Percentiles rank a stretch among this genome's conserved stretches.
phyloP scores from a whole-genome alignment of 2,888 invertebrate genomes.

The Xestia ashworthii region DNA sequence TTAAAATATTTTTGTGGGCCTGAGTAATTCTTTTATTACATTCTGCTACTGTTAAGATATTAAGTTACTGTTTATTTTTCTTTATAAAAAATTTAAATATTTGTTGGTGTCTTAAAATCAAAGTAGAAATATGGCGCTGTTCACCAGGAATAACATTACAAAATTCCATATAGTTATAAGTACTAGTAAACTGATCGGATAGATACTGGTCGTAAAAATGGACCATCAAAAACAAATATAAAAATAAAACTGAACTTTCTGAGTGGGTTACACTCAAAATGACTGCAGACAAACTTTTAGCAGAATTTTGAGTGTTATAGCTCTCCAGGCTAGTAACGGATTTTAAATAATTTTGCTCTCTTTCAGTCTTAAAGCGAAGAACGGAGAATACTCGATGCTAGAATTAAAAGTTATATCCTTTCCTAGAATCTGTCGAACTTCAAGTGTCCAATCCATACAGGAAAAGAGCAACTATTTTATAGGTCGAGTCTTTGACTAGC shows the following conservation, averaged over 20 bases:
- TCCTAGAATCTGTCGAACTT: background rate
- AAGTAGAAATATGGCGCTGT: background rate
- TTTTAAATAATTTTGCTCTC: conserved; percentile 8
- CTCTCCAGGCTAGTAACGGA: background rate
- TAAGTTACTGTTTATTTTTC: background rate
- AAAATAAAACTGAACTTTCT: background rate
- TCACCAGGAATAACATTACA: background rate
- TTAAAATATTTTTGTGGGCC: conserved; percentile 14
- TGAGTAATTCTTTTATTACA: background rate
- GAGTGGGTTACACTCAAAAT: background rate
- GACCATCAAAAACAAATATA: background rate
- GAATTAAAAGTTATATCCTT: background rate
- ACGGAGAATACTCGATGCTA: background rate
- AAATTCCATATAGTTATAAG: background rate
- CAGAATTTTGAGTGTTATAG: conserved; percentile 5
- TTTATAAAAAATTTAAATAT: background rate
- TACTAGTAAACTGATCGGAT: background rate
- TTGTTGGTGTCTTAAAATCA: background rate
- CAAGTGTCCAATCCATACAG: background rate
- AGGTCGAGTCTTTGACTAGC: conserved; percentile 7
- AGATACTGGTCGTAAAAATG: background rate
- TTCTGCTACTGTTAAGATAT: background rate
- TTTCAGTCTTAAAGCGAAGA: conserved; percentile 10
- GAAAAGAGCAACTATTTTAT: background rate
- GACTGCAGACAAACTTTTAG: background rate